Conservation (phyloP, 2,888 invertebrate genomes). For the Philereme vetulata region DNA sequence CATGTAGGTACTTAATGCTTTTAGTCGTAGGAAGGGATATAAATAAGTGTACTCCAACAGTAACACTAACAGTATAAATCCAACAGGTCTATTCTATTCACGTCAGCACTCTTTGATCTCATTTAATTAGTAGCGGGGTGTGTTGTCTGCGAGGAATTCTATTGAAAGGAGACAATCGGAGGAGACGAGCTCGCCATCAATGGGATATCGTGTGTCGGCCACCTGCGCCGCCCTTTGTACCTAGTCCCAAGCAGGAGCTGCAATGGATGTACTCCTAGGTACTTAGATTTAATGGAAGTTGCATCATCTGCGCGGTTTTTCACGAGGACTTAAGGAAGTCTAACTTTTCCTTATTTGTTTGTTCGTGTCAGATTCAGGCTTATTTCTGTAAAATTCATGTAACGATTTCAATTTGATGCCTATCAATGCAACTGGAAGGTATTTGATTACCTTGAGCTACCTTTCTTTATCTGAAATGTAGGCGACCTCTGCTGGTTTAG, state of each 20-base stretch:
- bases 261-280: conserved; percentile 11
- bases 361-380: too few relatives aligned
- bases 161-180: conserved; percentile 76
- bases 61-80: too few relatives aligned
- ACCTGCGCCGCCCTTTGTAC: conserved; percentile 69
- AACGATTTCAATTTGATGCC: too few relatives aligned
- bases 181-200: conserved; percentile 68
- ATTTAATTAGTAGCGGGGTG: conserved; percentile 79
- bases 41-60: neutral
- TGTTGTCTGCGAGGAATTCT: conserved; percentile 80
- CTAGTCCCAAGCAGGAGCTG: conserved; percentile 34
- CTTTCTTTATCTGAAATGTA: too few relatives aligned
- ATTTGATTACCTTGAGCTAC: too few relatives aligned
- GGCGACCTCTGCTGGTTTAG: too few relatives aligned
- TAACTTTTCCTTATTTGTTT: too few relatives aligned
- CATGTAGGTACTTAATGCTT: neutral
- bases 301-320: conserved; percentile 4
- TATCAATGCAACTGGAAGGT: too few relatives aligned
- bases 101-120: conserved; percentile 56
- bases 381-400: too few relatives aligned
- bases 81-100: neutral
- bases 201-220: conserved; percentile 81
- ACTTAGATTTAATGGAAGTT: conserved; percentile 3
- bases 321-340: neutral
- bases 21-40: neutral